A percentile compares a stretch with the other conserved stretches of the same genome.
These are phyloP conservation scores for Drosophila mimetica DNA, from an alignment of 2,888 invertebrate genomes.

Conservation along the genomic window DNA sequence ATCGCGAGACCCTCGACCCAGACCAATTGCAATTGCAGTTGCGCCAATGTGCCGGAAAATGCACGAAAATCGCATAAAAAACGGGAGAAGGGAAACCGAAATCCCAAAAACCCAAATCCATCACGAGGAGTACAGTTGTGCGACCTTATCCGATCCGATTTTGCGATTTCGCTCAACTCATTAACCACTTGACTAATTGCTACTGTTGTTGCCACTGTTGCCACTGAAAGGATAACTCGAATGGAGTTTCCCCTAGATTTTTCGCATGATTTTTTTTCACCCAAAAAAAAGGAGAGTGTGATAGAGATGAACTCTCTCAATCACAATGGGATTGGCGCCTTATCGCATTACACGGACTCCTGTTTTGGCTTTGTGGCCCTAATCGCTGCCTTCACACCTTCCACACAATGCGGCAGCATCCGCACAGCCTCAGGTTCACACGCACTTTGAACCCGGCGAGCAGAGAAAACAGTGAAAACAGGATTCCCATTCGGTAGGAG, in stretches of 20 bases:
- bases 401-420: constrained; percentile 71
- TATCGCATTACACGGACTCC: constrained; percentile 64
- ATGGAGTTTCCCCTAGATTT: constrained; percentile 6
- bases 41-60: constrained; percentile 45
- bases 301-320: too few relatives aligned
- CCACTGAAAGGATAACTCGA: constrained; percentile 19
- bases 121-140: constrained; percentile 36
- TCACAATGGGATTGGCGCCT: constrained; percentile 65
- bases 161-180: constrained; percentile 71
- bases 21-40: constrained; percentile 48
- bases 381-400: constrained; percentile 69
- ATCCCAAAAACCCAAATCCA: constrained; percentile 35
- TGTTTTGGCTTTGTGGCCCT: constrained; percentile 46
- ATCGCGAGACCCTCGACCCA: constrained; percentile 4
- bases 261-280: constrained; percentile 32
- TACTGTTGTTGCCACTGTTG: constrained; percentile 22
- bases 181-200: constrained; percentile 80
- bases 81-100: constrained; percentile 8
- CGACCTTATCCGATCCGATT: constrained; percentile 42
- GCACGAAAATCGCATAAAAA: constrained; percentile 16
- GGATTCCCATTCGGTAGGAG: constrained; percentile 16
- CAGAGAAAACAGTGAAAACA: constrained; percentile 10
- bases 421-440: constrained; percentile 68
- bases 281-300: too few relatives aligned
- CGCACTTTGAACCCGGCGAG: constrained; percentile 75